Percentiles rank a stretch among this genome's conserved stretches.
Evolutionary conservation across 2,113 vertebrate genomes (phyloP).

Genomic region (Microcebus murinus): DNA sequence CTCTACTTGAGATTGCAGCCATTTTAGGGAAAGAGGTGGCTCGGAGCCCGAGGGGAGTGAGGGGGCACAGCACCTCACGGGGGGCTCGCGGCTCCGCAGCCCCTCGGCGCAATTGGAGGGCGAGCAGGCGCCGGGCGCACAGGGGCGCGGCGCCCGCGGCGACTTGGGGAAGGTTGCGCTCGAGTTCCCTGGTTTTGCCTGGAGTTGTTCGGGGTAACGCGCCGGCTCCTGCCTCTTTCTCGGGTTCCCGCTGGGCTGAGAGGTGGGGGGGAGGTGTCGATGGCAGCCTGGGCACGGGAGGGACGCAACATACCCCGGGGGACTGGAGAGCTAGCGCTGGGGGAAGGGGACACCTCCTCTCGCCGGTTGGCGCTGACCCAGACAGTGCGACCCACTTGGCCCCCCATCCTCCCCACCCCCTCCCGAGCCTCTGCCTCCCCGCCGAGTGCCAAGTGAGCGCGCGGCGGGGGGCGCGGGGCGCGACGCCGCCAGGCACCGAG

Average conservation of each 20-base stretch:
- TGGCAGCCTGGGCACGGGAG: constrained; percentile 41
- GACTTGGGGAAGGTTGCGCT: constrained; percentile 76
- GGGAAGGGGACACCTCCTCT: constrained; percentile 14
- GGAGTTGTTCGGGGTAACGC: constrained; percentile 77
- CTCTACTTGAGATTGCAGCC: constrained; percentile 66
- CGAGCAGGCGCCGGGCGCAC: constrained; percentile 49
- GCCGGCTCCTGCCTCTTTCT: constrained; percentile 55
- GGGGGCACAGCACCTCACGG: constrained; percentile 39
- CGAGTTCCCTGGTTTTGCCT: constrained; percentile 78
- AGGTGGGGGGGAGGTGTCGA: constrained; percentile 34
- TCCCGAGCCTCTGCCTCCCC: constrained; percentile 66
- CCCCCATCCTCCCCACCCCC: constrained; percentile 62
- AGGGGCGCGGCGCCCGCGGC: constrained; percentile 69
- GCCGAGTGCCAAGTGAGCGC: constrained; percentile 69
- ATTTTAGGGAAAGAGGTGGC: constrained; percentile 72
- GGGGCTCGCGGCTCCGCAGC: constrained; percentile 60
- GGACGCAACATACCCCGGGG: constrained; percentile 53
- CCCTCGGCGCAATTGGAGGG: constrained; percentile 67
- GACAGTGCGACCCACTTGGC: constrained; percentile 78
- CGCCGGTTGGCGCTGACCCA: constrained; percentile 73
- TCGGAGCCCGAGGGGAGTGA: constrained; percentile 34
- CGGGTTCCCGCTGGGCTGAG: constrained; percentile 68
- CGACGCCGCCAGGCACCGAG: constrained; percentile 67
- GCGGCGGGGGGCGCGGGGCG: constrained; percentile 58
- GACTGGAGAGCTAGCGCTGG: constrained; percentile 19